phyloP scores from a whole-genome alignment of 2,113 vertebrate species.

The Lathamus discolor region DNA sequence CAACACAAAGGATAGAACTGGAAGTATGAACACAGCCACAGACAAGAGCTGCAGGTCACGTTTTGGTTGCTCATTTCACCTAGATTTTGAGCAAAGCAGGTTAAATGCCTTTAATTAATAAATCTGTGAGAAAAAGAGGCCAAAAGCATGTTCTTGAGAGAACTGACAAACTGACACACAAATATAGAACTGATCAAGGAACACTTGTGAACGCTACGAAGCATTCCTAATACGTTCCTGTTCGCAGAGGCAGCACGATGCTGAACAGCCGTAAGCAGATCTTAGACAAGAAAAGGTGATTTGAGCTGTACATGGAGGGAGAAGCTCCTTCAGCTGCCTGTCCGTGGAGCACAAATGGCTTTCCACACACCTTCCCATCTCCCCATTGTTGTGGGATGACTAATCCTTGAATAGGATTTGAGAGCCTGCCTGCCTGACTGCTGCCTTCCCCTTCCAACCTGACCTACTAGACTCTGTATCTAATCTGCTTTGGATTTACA shows the following conservation, averaged over 20 bases:
- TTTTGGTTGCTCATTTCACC: neutral
- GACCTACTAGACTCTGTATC: neutral
- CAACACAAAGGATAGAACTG: neutral
- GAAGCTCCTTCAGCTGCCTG: fast-evolving
- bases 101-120: neutral
- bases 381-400: neutral
- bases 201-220: neutral
- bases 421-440: neutral
- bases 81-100: neutral
- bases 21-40: neutral
- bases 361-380: neutral
- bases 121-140: neutral
- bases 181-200: neutral
- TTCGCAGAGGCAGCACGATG: neutral
- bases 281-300: neutral
- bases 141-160: neutral
- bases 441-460: neutral
- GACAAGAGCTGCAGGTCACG: neutral
- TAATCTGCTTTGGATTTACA: neutral
- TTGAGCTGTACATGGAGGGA: neutral
- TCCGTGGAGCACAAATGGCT: neutral
- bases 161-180: neutral
- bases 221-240: neutral
- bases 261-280: neutral
- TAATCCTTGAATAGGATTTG: neutral